Percentiles rank a stretch among this genome's conserved stretches.
Evolutionary conservation across 2,797 vertebrate species (phyloP).

Genomic region (Tachyglossus aculeatus): DNA sequence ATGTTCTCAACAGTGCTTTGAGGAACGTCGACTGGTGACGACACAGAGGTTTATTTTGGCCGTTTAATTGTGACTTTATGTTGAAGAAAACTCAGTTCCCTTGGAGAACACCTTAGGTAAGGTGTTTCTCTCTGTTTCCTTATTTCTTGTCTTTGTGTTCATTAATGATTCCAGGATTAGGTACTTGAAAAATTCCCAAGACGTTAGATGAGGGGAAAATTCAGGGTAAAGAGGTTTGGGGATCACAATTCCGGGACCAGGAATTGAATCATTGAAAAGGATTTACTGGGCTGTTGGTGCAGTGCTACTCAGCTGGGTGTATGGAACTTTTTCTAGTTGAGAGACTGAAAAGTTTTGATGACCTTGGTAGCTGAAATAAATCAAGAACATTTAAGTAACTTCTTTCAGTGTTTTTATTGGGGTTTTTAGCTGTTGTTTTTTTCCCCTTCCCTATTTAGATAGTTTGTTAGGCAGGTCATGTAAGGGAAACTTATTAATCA

Average conservation of each 20-base stretch:
- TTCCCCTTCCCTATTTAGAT: not conserved
- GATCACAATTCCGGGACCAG: too few species aligned
- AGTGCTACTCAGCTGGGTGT: too few species aligned
- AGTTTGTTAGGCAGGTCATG: slow-evolving; percentile 1
- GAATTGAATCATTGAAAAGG: too few species aligned
- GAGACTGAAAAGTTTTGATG: too few species aligned
- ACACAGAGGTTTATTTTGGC: not conserved
- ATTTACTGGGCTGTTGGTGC: too few species aligned
- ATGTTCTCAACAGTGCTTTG: too few species aligned
- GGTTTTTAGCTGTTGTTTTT: too few species aligned
- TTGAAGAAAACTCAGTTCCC: slow-evolving; percentile 20
- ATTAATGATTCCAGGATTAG: not conserved
- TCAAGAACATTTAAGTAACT: slow-evolving; percentile 8
- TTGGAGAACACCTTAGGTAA: slow-evolving; percentile 35
- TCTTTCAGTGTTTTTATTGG: not conserved
- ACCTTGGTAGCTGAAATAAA: too few species aligned
- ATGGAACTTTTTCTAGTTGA: too few species aligned
- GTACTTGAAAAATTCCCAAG: not conserved
- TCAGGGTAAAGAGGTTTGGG: slow-evolving; percentile 13
- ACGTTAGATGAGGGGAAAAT: not conserved
- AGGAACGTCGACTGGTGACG: not conserved
- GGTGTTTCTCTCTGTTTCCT: slow-evolving; percentile 36
- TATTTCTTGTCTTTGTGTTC: not conserved
- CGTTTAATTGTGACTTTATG: not conserved
- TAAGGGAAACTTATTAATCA: not conserved